These are phyloP conservation scores for Cephus runcator DNA, from an alignment of 2,888 invertebrate genomes.

Conservation along the genomic window DNA sequence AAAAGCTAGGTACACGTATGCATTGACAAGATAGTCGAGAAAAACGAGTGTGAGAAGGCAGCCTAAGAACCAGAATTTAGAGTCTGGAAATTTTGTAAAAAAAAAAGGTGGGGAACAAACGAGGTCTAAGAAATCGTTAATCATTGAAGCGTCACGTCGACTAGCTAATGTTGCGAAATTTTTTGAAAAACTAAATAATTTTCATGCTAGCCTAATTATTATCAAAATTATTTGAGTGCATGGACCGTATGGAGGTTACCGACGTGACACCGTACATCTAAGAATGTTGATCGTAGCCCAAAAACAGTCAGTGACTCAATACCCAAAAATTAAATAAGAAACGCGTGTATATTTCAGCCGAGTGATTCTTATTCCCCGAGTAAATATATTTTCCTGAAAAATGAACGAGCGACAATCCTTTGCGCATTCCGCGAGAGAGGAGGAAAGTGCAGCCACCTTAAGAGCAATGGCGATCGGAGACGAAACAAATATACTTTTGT, in stretches of 20 bases:
- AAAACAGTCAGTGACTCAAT: neutral
- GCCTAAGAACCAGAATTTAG: neutral
- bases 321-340: neutral
- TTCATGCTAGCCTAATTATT: neutral
- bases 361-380: too few species aligned
- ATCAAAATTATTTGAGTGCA: neutral
- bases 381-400: too few species aligned
- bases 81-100: neutral
- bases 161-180: neutral
- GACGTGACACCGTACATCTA: neutral
- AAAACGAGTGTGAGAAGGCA: neutral
- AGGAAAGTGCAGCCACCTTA: neutral
- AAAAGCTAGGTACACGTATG: neutral
- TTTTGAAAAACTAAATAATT: neutral
- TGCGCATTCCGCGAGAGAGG: neutral
- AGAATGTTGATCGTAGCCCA: neutral
- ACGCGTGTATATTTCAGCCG: too few species aligned
- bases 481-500: conserved; percentile 38
- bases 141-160: neutral
- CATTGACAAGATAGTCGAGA: neutral
- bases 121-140: neutral
- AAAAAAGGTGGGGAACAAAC: neutral
- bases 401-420: neutral
- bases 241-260: neutral
- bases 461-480: conserved; percentile 26